Base-by-base conservation (phyloP, 2,113 vertebrate genomes). In the Lamprotornis superbus region DNA sequence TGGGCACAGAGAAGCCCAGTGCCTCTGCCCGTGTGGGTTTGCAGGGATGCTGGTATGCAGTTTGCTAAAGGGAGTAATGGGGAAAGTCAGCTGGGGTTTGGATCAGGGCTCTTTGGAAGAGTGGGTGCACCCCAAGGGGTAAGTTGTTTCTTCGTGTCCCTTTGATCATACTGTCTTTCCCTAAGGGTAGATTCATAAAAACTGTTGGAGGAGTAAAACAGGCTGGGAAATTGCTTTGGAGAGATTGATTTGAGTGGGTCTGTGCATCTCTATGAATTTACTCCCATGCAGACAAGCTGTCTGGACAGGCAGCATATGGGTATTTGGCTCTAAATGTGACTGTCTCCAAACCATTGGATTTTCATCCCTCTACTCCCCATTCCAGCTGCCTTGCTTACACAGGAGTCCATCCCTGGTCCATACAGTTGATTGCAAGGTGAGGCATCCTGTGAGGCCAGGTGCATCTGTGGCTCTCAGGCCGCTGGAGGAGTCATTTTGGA, bases 61-160 rank as follows among this genome's bases (percentile, higher is more conserved):
- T 77, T 79, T 74, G 35, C 87, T 80, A 4, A 68, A 71, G 80
- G 47, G 33, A 57, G 47, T 55, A 42, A n/a, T 25, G 75, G 85
- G 86, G 64, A 71, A 90, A 79, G 68, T 82, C 84, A 81, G 35
- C 52, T 95, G 74, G 77, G 87, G 81, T 76, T 97, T 94, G 73
- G 64, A 92, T 96, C 90, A 57, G 86, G 97, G 96, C 52, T 90
- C 74, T 93, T 83, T 81, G 90, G 83, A 81, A 94, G 88, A 92
- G 93, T 81, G 86, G 79, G 77, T 94, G 64, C 63, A 91, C 95
- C 95, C 89, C 70, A 87, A 94, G 96, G 97, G 98, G 98, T 98
- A 98, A 98, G 98, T 98, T 94, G 79, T 95, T 76, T 97, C 93
- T 97, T 92, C 60, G 3, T 96, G 83, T 93, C 70, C 89, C 80